Base-by-base conservation (phyloP, 2,113 vertebrate genomes). In the Apodemus sylvaticus region DNA sequence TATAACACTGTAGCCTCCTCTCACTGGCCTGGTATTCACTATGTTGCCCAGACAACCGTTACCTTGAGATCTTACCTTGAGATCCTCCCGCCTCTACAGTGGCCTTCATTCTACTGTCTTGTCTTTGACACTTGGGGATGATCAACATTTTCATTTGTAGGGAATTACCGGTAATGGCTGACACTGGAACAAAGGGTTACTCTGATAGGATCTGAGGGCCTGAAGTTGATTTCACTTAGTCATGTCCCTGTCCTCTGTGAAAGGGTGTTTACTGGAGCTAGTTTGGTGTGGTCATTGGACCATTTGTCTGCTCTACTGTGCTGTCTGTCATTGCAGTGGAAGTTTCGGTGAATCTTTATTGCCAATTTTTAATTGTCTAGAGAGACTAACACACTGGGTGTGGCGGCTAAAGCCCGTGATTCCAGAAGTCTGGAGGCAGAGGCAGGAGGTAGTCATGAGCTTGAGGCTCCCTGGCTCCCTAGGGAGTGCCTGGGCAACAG, bases 291-390 rank as follows among this genome's bases (percentile, higher is more conserved):
- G 45, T 11, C 10, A 1, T 19, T 64, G 17, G 55, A 42, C 14
- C 1, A 3, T 9, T 9, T 4, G 1, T 86, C 22, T 70, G 39
- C n/a, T 79, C 24, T 55, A 3, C 79, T 34, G 53, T 48, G 17
- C 22, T 14, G 7, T 81, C 17, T 71, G 60, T 7, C 48, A 13
- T 31, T 86, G 45, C 4, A 39, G 10, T 64, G 31, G 36, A 77
- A 76, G 79, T 86, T 89, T 3, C 78, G 89, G 26, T n/a, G 68
- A 73, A 71, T 29, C 10, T 71, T 34, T 76, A 83, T 82, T 42
- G 51, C 68, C 55, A 85, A n/a, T 90, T 74, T 94, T 89, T 93
- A 94, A 68, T 94, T 68, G 34, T 94, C 29, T 16, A 26, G 55
- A 77, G 55, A 79, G 62, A 73, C 74, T 96, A 68, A 87, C 58